Percentiles rank a stretch among this genome's conserved stretches.
Conservation (phyloP, 2,888 invertebrate genomes). For the Apantesis nais region DNA sequence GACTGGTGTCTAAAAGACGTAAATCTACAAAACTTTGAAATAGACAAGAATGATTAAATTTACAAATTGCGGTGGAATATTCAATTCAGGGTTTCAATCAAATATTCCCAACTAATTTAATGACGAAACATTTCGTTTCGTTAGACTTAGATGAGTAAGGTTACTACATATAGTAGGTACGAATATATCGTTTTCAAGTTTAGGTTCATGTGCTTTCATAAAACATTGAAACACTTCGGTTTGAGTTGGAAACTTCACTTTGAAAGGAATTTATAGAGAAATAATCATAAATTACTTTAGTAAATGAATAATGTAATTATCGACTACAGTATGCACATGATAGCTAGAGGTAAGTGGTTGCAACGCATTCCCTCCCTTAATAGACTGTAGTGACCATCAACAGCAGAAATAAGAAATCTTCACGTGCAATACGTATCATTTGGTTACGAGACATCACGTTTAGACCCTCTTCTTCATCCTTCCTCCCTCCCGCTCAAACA, state of each 20-base stretch:
- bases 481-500: neutral
- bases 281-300: neutral
- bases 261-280: neutral
- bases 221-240: neutral
- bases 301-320: neutral
- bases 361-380: neutral
- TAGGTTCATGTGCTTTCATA: neutral
- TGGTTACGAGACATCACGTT: neutral
- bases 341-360: neutral
- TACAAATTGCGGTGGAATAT: constrained; percentile 54
- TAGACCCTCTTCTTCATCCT: too few relatives aligned
- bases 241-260: neutral
- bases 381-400: too few relatives aligned
- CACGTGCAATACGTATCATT: neutral
- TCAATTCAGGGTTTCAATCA: constrained; percentile 51
- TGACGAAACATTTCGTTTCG: constrained; percentile 30
- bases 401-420: too few relatives aligned
- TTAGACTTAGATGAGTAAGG: neutral
- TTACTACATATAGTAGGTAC: neutral
- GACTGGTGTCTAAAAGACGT: constrained; percentile 43
- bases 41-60: constrained; percentile 56
- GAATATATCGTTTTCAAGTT: neutral
- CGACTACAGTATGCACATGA: neutral
- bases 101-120: constrained; percentile 42
- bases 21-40: constrained; percentile 49